Evolutionary conservation across 2,888 invertebrate genomes (phyloP).

Genomic region (Coelinius sp.): DNA sequence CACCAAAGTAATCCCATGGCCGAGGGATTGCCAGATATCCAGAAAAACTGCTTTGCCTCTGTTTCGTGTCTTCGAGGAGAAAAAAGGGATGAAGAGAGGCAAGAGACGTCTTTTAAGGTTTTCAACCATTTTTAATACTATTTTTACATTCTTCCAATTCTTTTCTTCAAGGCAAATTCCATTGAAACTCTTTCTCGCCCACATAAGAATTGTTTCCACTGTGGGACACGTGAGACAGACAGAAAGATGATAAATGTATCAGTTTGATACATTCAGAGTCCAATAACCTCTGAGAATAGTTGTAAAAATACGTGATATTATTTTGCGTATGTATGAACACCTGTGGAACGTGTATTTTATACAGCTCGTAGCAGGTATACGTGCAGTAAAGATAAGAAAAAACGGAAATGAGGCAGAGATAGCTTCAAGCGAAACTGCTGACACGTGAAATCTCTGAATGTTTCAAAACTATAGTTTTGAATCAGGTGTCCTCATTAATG

Average conservation of each 20-base stretch:
- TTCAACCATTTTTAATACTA: not conserved
- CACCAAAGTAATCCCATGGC: slow-evolving; percentile 20
- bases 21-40: slow-evolving; percentile 6
- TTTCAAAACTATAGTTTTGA: not conserved
- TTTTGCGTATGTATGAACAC: slow-evolving; percentile 6
- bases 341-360: slow-evolving; percentile 14
- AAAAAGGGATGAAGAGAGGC: slow-evolving; percentile 22
- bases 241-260: not conserved
- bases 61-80: slow-evolving; percentile 27
- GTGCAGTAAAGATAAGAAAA: slow-evolving; percentile 4
- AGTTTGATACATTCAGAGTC: not conserved
- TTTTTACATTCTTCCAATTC: not conserved
- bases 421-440: slow-evolving; percentile 4
- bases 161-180: not conserved
- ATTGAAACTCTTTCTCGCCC: not conserved
- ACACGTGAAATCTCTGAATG: slow-evolving; percentile 11
- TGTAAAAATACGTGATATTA: not conserved
- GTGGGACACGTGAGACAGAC: not conserved
- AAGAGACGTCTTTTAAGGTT: not conserved
- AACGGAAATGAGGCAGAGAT: slow-evolving; percentile 23
- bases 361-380: not conserved
- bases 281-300: not conserved
- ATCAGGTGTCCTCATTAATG: not conserved
- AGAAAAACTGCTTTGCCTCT: slow-evolving; percentile 22
- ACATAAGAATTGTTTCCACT: not conserved